Evolutionary conservation across 1,140 invertebrate genomes (phyloP), one percentile per base, ranked within the genome.

Genomic region (Cyclina sinensis): DNA sequence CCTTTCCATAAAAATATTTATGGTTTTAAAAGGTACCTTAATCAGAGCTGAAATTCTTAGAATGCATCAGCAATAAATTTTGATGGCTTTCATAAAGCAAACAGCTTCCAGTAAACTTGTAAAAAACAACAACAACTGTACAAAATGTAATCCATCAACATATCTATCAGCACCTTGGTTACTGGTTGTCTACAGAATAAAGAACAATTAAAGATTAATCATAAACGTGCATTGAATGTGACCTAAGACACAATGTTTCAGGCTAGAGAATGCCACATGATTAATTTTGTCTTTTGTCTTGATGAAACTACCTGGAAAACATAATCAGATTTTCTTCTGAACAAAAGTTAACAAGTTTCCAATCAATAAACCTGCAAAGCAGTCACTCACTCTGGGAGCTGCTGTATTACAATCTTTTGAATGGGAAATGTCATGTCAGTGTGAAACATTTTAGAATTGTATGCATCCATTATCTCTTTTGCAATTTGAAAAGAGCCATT

Each of bases 311-410:
- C 48, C 7, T 51, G 48, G 46, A 78, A 78, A 78, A 35, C 24
- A 54, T 54, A 78, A 78, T 51, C 74, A 24, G 21, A 76, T 78
- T 78, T 51, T 30, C 39, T 48, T 27, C 74, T 16, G n/a, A 24
- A 78, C 48, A 78, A 51, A 51, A 78, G 46, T 46, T 54, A 78
- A 78, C 46, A 78, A 54, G 46, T 57, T 78, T 78, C 74, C 24
- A 78, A 78, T 78, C 74, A 78, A 78, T 78, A 51, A 37, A 70
- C 65, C 65, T 37, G 65, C 65, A 27, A 27, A 14, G 65, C 12
- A 35, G 9, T n/a, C 27, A 37, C 65, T 70, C n/a, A n/a, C n/a
- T n/a, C n/a, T n/a, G n/a, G n/a, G 30, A 37, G 35, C 35, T 37
- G 21, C 3, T 70, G 32, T 27, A 70, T 70, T 70, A 70, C 5